A percentile compares a stretch with the other conserved stretches of the same genome.
Conservation (phyloP, 35 echinoderm and acorn worm species). For the Patiria miniata region DNA sequence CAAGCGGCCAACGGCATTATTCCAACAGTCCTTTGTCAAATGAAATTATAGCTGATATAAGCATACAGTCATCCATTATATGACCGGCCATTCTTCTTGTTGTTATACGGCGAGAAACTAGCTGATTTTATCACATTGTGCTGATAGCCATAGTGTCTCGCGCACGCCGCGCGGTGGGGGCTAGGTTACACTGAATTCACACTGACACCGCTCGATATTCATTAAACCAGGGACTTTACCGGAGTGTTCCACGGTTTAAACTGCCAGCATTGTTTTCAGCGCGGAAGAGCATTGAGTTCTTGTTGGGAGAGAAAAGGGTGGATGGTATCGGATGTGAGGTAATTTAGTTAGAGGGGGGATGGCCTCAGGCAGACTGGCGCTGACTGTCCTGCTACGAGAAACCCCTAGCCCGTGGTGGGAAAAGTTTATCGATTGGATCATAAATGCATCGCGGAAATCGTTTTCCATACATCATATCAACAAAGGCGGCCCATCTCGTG, state of each 20-base stretch:
- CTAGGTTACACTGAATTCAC: background rate
- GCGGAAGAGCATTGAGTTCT: conserved; percentile 9
- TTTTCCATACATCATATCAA: conserved; percentile 29
- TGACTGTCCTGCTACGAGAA: background rate
- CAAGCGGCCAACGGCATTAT: no score
- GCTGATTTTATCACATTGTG: background rate
- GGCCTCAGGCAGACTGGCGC: conserved; percentile 21
- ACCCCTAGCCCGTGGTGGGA: background rate
- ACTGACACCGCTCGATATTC: conserved; percentile 25
- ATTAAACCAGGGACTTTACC: background rate
- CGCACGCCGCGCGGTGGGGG: background rate
- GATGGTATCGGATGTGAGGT: conserved; percentile 30
- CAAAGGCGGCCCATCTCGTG: conserved; percentile 19
- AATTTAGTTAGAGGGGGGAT: conserved; percentile 18
- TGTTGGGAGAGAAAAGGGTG: conserved; percentile 21
- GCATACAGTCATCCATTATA: background rate
- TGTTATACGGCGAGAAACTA: background rate
- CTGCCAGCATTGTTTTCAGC: conserved; percentile 22
- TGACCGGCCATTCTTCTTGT: background rate
- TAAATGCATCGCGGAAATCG: conserved; percentile 27
- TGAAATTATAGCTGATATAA: no score
- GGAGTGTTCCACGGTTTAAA: background rate
- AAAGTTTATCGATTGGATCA: conserved; percentile 19
- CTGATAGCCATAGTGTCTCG: background rate
- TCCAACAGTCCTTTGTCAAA: no score